These are phyloP conservation scores for Leucophenga montana DNA, from an alignment of 2,888 invertebrate genomes.

Conservation along the genomic window DNA sequence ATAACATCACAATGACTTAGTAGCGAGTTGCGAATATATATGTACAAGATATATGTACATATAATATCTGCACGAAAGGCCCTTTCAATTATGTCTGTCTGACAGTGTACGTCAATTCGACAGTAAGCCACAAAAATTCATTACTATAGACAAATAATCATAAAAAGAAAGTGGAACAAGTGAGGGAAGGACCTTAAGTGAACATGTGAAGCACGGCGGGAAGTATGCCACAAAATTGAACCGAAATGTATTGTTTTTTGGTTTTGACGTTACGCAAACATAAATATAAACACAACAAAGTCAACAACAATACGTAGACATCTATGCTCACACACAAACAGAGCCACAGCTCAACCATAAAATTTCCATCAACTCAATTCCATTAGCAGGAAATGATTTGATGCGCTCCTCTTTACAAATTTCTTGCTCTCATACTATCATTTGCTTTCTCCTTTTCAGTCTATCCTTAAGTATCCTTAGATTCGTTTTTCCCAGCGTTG, in stretches of 20 bases:
- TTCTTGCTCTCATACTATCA: too few species aligned
- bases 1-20: slow-evolving; percentile 39
- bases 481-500: not conserved
- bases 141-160: slow-evolving; percentile 50
- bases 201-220: not conserved
- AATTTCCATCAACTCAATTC: slow-evolving; percentile 65
- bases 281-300: slow-evolving; percentile 6
- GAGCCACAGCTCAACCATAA: slow-evolving; percentile 42
- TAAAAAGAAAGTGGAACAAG: slow-evolving; percentile 38
- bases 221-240: slow-evolving; percentile 29
- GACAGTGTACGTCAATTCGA: not conserved
- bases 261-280: slow-evolving; percentile 9
- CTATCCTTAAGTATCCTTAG: not conserved
- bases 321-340: slow-evolving; percentile 3
- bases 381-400: slow-evolving; percentile 67
- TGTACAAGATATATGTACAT: not conserved
- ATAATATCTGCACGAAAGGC: not conserved
- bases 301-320: not conserved
- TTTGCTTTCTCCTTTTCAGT: too few species aligned
- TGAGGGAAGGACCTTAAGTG: too few species aligned
- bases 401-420: slow-evolving; percentile 46
- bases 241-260: slow-evolving; percentile 33
- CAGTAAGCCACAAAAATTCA: slow-evolving; percentile 32
- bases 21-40: slow-evolving; percentile 13
- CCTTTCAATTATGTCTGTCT: not conserved